Conservation (phyloP, 1,140 invertebrate genomes). For the Mylabris phalerata region DNA sequence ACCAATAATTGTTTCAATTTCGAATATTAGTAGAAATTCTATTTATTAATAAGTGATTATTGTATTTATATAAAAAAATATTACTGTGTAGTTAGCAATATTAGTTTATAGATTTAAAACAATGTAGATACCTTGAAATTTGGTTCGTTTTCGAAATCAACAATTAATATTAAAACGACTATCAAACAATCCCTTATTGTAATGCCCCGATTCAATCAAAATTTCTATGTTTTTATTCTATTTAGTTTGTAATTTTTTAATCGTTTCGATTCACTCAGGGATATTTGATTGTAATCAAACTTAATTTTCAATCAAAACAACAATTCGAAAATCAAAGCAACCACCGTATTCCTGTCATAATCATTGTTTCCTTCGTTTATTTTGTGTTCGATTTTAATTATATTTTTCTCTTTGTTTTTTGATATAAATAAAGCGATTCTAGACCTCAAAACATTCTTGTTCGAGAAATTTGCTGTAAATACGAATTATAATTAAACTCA, state of each 20-base stretch:
- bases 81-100: conserved; percentile 24
- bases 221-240: not conserved
- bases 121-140: conserved; percentile 4
- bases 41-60: conserved; percentile 19
- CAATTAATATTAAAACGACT: conserved; percentile 13
- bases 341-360: conserved; percentile 10
- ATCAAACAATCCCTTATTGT: conserved; percentile 1
- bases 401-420: too few species aligned
- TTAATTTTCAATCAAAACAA: too few species aligned
- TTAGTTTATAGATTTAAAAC: conserved; percentile 17
- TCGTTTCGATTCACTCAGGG: conserved; percentile 30
- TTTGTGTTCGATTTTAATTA: too few species aligned
- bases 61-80: conserved; percentile 15
- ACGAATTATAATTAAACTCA: conserved; percentile 20
- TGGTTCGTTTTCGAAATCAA: not conserved
- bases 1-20: not conserved
- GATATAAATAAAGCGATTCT: too few species aligned
- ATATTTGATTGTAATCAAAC: conserved; percentile 16
- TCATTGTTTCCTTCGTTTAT: conserved; percentile 3
- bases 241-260: conserved; percentile 5
- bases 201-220: not conserved
- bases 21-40: conserved; percentile 1
- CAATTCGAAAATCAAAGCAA: too few species aligned
- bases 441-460: not conserved
- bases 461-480: conserved; percentile 22